Conservation (phyloP, 1,140 invertebrate species). For the Palaemon carinicauda region DNA sequence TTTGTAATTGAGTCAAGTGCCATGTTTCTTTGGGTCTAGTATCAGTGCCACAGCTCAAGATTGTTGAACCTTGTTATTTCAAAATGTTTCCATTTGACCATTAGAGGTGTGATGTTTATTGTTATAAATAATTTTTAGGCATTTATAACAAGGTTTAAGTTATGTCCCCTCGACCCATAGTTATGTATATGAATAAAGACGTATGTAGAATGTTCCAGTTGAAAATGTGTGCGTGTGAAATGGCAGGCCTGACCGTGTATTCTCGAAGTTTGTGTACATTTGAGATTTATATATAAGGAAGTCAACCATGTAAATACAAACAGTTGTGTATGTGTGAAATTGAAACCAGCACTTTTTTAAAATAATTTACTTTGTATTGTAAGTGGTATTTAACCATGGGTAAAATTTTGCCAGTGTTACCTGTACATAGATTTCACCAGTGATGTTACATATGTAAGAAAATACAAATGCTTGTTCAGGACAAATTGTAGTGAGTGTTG, state of each 20-base stretch:
- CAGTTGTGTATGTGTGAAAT: too few relatives aligned
- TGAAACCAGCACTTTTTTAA: neutral
- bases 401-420: too few relatives aligned
- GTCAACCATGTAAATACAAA: neutral
- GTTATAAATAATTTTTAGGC: neutral
- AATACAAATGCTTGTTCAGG: neutral
- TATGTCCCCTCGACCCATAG: neutral
- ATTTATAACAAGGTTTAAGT: neutral
- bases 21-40: neutral
- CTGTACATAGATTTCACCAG: neutral
- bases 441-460: neutral
- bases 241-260: neutral
- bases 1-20: neutral
- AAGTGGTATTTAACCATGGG: neutral
- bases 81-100: neutral
- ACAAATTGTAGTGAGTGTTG: neutral
- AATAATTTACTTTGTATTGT: neutral
- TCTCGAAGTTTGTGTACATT: neutral
- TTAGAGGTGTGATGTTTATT: neutral
- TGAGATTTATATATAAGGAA: neutral
- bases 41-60: neutral
- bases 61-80: neutral
- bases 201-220: neutral
- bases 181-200: neutral
- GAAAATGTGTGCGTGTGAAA: neutral